These are phyloP conservation scores for Alouatta palliata DNA, from an alignment of 2,113 vertebrate species.

Conservation along the genomic window DNA sequence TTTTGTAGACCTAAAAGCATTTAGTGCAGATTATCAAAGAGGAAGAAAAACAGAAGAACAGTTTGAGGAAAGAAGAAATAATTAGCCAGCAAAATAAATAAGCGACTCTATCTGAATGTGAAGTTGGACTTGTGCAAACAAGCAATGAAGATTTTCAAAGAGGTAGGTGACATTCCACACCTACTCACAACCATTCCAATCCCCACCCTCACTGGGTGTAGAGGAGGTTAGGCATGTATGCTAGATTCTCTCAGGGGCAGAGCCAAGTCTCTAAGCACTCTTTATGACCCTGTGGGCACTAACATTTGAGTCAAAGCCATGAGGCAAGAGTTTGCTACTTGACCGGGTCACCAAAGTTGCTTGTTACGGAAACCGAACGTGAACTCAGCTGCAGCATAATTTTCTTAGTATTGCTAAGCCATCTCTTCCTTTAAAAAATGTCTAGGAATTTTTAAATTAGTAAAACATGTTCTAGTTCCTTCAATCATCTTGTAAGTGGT, in stretches of 20 bases:
- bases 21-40: neutral
- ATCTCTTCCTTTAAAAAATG: neutral
- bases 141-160: neutral
- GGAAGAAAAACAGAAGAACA: neutral
- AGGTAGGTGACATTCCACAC: neutral
- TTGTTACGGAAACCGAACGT: neutral
- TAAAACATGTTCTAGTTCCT: neutral
- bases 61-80: neutral
- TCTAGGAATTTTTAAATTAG: neutral
- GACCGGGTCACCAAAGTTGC: neutral
- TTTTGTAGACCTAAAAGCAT: neutral
- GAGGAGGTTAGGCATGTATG: neutral
- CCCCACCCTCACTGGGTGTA: neutral
- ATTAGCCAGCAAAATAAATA: constrained; percentile 1
- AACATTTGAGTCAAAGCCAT: neutral
- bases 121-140: neutral
- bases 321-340: neutral
- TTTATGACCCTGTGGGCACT: neutral
- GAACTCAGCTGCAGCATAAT: neutral
- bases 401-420: neutral
- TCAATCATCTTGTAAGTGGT: neutral
- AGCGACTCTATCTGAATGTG: neutral
- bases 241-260: neutral
- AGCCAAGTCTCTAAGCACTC: neutral
- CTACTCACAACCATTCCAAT: fast-evolving